Percentiles rank a stretch among this genome's conserved stretches.
Conservation (phyloP, 2,888 invertebrate genomes). For the Chrysodeixis includens region DNA sequence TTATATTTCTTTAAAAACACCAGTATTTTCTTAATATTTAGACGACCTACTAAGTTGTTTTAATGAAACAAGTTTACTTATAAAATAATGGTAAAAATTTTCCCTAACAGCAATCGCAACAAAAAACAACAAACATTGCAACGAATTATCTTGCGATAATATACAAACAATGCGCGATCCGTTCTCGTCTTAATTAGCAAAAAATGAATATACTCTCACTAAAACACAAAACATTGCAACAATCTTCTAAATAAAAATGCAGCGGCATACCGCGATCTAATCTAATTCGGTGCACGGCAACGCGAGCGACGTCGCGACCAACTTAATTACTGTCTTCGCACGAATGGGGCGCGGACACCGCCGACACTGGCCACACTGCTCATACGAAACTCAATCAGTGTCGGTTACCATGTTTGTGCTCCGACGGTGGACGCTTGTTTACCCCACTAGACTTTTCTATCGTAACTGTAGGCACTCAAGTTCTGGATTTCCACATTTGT, state of each 20-base stretch:
- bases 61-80: too few species aligned
- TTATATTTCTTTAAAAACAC: too few species aligned
- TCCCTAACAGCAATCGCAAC: not conserved
- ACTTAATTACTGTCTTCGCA: constrained; percentile 49
- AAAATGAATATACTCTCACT: not conserved
- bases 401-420: constrained; percentile 46
- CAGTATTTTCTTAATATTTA: too few species aligned
- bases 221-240: constrained; percentile 17
- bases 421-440: not conserved
- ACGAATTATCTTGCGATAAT: constrained; percentile 1
- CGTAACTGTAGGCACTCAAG: not conserved
- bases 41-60: too few species aligned
- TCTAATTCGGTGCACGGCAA: constrained; percentile 49
- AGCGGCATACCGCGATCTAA: constrained; percentile 29
- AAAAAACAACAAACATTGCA: not conserved
- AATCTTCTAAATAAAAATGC: constrained; percentile 43
- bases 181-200: constrained; percentile 1
- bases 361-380: constrained; percentile 18
- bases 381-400: constrained; percentile 48
- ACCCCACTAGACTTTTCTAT: constrained; percentile 3
- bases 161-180: constrained; percentile 4
- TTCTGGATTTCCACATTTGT: not conserved
- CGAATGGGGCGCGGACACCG: constrained; percentile 19
- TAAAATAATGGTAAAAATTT: too few species aligned
- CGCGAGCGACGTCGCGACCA: constrained; percentile 31